Evolutionary conservation across 2,888 invertebrate species (phyloP).

Genomic region (Frankliniella intonsa): DNA sequence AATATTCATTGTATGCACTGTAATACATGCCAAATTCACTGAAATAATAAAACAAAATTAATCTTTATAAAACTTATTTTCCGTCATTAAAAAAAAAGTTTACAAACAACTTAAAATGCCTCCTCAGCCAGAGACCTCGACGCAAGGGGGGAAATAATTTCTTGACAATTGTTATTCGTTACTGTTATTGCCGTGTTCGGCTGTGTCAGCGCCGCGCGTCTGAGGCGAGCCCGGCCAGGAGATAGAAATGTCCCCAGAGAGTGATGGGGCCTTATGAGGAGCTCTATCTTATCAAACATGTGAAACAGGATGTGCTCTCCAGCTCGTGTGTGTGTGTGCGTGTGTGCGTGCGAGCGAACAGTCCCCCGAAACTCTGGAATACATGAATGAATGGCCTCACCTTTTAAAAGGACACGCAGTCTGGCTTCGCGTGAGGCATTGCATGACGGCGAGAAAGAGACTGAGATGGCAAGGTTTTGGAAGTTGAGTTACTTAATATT

Average conservation of each 20-base stretch:
- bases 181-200: background rate
- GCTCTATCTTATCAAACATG: slow-evolving; percentile 9
- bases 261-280: background rate
- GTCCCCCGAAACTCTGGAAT: background rate
- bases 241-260: background rate
- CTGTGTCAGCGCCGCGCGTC: background rate
- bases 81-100: too few species aligned
- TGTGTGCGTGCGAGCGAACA: background rate
- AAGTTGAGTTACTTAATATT: background rate
- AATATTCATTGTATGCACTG: too few species aligned
- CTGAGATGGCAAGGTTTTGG: background rate
- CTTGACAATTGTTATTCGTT: background rate
- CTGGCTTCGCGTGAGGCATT: background rate
- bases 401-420: slow-evolving; percentile 9
- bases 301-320: background rate
- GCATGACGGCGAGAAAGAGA: background rate
- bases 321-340: background rate
- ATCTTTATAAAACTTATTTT: too few species aligned
- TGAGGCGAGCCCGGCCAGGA: background rate
- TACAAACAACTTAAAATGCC: background rate
- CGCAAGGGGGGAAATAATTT: background rate
- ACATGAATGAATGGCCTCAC: slow-evolving; percentile 14
- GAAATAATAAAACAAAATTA: too few species aligned
- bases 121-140: background rate
- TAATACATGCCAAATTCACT: too few species aligned